phyloP scores from a whole-genome alignment of 37 sponge, comb jelly and placozoan genomes.

The Mnemiopsis leidyi region DNA sequence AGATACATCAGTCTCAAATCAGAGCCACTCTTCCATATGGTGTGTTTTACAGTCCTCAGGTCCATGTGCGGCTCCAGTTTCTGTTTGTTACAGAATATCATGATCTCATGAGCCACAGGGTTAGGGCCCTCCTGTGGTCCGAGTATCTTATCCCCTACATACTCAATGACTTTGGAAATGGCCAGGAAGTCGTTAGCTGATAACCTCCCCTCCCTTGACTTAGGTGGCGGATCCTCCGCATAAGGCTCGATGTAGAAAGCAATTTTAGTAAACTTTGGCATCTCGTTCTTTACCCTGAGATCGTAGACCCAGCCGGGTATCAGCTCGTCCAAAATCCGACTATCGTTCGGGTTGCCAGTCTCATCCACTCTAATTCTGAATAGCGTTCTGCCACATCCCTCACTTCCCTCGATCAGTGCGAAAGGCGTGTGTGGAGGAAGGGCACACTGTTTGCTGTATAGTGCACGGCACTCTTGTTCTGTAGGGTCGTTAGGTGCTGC shows the following conservation, averaged over 20 bases:
- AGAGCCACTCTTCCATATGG: constrained; percentile 85
- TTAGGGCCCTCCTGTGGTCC: constrained; percentile 33
- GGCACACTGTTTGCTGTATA: constrained; percentile 53
- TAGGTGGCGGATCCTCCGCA: constrained; percentile 56
- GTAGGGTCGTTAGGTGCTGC: background rate
- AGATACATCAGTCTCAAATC: constrained; percentile 82
- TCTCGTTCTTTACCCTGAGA: constrained; percentile 58
- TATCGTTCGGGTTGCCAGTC: constrained; percentile 11
- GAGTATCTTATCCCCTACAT: constrained; percentile 52
- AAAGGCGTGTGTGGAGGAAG: constrained; percentile 58
- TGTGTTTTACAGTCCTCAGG: constrained; percentile 82
- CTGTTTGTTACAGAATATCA: constrained; percentile 67
- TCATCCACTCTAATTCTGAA: constrained; percentile 50
- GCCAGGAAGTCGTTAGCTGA: constrained; percentile 60
- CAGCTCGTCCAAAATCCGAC: constrained; percentile 49
- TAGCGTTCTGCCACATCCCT: constrained; percentile 37
- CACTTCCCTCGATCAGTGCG: constrained; percentile 60
- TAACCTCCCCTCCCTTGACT: constrained; percentile 35
- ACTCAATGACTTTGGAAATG: constrained; percentile 62
- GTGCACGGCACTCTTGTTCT: constrained; percentile 38
- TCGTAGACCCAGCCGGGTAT: constrained; percentile 55
- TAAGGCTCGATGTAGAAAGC: constrained; percentile 60
- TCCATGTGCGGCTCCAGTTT: constrained; percentile 79
- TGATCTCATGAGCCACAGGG: background rate
- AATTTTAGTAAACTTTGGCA: constrained; percentile 63